Conservation (phyloP, 2,888 invertebrate genomes). For the Parasteatoda lunata region DNA sequence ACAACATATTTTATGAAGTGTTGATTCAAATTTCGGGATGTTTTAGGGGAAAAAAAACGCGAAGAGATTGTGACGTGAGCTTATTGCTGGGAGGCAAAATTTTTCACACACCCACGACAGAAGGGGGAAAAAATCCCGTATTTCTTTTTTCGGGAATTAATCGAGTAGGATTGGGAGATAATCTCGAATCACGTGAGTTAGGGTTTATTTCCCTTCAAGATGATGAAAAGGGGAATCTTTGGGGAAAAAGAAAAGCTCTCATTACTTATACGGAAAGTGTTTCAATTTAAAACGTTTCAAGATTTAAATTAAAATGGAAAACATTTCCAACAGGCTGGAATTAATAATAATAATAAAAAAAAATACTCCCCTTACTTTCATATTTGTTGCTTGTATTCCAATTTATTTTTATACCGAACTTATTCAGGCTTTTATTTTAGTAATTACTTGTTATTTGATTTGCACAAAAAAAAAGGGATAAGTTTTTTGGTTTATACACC, state of each 20-base stretch:
- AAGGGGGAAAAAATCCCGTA: constrained; percentile 4
- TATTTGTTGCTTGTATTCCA: too few relatives aligned
- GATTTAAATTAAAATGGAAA: constrained; percentile 46
- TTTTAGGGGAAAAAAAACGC: background rate
- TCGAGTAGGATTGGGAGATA: constrained; percentile 52
- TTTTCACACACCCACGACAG: background rate
- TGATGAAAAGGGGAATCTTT: background rate
- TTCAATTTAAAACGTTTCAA: constrained; percentile 10
- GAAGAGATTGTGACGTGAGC: background rate
- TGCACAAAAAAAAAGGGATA: too few relatives aligned
- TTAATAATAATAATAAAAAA: constrained; percentile 11
- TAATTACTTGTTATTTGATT: too few relatives aligned
- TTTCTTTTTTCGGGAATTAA: constrained; percentile 28
- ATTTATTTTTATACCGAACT: too few relatives aligned
- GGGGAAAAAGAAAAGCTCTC: constrained; percentile 14
- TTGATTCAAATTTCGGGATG: background rate
- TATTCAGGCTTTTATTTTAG: too few relatives aligned
- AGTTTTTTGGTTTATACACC: too few relatives aligned
- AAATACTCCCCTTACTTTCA: too few relatives aligned
- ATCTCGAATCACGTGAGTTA: constrained; percentile 52
- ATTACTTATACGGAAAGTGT: constrained; percentile 9
- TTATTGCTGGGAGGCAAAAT: background rate
- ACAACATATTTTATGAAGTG: background rate
- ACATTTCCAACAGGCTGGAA: background rate
- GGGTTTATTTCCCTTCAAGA: constrained; percentile 17